Percentiles rank a stretch among this genome's conserved stretches.
These are phyloP conservation scores for Rhagologus leucostigma DNA, from an alignment of 2,113 vertebrate species.

Conservation along the genomic window DNA sequence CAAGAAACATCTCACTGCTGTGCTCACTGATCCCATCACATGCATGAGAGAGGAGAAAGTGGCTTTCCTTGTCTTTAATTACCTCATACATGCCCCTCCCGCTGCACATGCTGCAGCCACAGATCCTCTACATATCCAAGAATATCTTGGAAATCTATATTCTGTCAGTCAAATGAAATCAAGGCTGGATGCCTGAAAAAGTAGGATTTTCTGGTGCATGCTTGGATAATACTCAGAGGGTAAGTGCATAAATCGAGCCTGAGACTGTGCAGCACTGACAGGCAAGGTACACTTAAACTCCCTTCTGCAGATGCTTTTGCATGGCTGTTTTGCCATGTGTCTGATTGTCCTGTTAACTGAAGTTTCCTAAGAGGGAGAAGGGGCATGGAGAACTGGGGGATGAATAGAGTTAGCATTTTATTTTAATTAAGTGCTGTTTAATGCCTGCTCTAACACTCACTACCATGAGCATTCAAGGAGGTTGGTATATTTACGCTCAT, in stretches of 20 bases:
- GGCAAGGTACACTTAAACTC: not conserved
- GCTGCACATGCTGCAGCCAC: not conserved
- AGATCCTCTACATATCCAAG: not conserved
- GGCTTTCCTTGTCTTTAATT: not conserved
- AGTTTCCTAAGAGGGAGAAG: not conserved
- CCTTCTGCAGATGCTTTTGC: not conserved
- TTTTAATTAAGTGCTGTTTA: not conserved
- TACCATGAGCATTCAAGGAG: fast-evolving
- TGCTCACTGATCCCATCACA: not conserved
- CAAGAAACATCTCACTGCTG: not conserved
- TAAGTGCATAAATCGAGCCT: not conserved
- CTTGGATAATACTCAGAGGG: not conserved
- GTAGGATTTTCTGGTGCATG: not conserved
- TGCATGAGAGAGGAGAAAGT: not conserved
- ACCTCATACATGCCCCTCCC: not conserved
- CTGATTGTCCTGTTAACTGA: not conserved
- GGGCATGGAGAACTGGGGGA: not conserved
- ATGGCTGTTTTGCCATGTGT: not conserved
- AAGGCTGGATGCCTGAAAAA: not conserved
- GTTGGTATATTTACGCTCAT: not conserved
- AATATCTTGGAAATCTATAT: not conserved
- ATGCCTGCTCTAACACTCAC: not conserved
- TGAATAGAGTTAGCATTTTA: not conserved
- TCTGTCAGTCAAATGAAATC: not conserved
- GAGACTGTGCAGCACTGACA: not conserved